These are phyloP conservation scores for Periophthalmus modestus DNA, from an alignment of 2,113 vertebrate genomes.

Conservation along the genomic window DNA sequence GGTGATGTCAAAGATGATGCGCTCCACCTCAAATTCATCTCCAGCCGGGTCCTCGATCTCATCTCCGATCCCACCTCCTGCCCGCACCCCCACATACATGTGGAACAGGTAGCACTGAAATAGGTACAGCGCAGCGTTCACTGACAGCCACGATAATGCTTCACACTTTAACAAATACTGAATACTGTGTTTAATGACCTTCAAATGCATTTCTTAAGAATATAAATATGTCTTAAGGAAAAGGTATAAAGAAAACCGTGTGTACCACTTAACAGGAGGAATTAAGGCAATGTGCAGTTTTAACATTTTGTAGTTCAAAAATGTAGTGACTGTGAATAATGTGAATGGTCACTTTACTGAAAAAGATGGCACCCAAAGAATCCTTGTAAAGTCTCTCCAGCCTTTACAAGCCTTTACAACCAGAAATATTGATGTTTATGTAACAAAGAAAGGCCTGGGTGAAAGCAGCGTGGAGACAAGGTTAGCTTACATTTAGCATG, in stretches of 20 bases:
- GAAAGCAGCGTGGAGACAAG: not conserved
- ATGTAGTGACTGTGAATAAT: constrained; percentile 21
- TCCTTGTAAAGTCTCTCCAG: constrained; percentile 29
- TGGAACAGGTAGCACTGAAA: constrained; percentile 97
- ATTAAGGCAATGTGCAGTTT: not conserved
- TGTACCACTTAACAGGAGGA: not conserved
- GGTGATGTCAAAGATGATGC: constrained; percentile 95
- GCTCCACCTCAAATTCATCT: constrained; percentile 93
- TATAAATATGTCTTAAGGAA: no score
- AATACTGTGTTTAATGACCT: not conserved
- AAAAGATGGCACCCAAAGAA: constrained; percentile 39
- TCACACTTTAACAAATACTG: not conserved
- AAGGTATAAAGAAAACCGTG: not conserved
- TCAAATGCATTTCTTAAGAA: no score
- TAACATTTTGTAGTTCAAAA: not conserved
- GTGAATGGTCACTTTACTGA: constrained; percentile 23
- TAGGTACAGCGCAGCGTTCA: not conserved
- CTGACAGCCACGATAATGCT: not conserved
- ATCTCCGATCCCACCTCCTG: constrained; percentile 93
- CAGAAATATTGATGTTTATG: constrained; percentile 20
- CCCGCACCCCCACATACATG: constrained; percentile 96
- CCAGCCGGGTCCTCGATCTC: constrained; percentile 96
- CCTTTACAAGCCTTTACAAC: constrained; percentile 17
- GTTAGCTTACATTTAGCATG: constrained; percentile 88
- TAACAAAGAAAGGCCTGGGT: constrained; percentile 24